Base-by-base conservation (phyloP, 2,888 invertebrate genomes). In the Callosobruchus maculatus region DNA sequence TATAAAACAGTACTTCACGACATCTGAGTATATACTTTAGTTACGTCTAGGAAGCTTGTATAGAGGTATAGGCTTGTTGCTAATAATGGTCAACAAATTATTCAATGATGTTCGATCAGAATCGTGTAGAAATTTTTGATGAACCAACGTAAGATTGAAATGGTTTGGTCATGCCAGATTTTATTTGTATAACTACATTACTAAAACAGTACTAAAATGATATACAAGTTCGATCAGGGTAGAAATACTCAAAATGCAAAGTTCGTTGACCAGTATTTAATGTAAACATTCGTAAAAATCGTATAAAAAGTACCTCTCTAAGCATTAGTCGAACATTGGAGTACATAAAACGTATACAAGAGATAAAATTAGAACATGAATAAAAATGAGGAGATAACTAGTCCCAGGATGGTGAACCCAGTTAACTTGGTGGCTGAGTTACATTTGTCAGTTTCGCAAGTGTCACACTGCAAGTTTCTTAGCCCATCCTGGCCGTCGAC, bases 391-490 rank as follows among this genome's bases (percentile, higher is more conserved):
- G 85, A 85, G 22, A 83, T 73, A 21, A 84, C 31, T 20, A 86
- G 71, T 31, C 83, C 83, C 30, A 83, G 22, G 22, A 84, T 70
- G 4, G 83, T 79, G 71, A 80, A 78, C 77, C 76, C 80, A 26
- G 79, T 75, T 49, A 77, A 73, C 72, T 74, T 82, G 73, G 72
- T 75, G 22, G 85, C 84, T 2, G 85, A 84, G 73, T 86, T 86
- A 75, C 86, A 86, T 73, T 85, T 84, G 73, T 86, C 86, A 4
- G 80, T 79, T 68, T 83, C 82, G 79, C 86, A 86, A 49, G 83
- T 82, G 72, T 76, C 80, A 77, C 86, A 86, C 20, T 78, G 72
- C n/a, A 83, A 70, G 70, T 83, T 78, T 31, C 77, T 76, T 21
- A 79, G 70, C 67, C 80, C 70, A 0, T 81, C 73, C 0, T 79